Evolutionary conservation across 2,888 invertebrate species (phyloP).

Genomic region (Scotopteryx bipunctaria): DNA sequence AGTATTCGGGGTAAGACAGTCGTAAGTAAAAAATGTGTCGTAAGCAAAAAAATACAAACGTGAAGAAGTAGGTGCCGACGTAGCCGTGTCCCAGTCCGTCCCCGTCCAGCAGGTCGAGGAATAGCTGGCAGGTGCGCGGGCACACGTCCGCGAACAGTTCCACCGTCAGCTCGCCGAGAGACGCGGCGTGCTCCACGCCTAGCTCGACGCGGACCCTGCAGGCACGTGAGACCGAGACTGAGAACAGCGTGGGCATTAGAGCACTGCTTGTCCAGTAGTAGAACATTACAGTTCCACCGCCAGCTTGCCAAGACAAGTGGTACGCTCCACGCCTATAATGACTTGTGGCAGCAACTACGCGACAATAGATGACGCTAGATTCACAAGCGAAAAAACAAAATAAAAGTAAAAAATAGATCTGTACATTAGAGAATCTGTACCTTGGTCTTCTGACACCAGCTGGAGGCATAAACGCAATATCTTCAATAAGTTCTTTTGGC

Average conservation of each 20-base stretch:
- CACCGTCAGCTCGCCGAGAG: slow-evolving; percentile 52
- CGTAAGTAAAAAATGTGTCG: too few species aligned
- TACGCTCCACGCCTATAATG: too few species aligned
- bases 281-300: too few species aligned
- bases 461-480: slow-evolving; percentile 51
- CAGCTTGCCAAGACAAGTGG: too few species aligned
- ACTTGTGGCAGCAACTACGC: not conserved
- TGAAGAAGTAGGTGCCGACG: slow-evolving; percentile 67
- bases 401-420: too few species aligned
- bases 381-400: not conserved
- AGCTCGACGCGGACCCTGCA: slow-evolving; percentile 58
- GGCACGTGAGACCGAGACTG: not conserved
- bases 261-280: too few species aligned
- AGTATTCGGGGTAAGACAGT: too few species aligned
- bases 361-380: not conserved
- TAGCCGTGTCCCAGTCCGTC: slow-evolving; percentile 61
- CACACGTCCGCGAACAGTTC: slow-evolving; percentile 69
- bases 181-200: slow-evolving; percentile 46
- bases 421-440: slow-evolving; percentile 41
- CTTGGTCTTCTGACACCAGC: slow-evolving; percentile 55
- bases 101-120: slow-evolving; percentile 60
- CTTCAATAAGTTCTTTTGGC: slow-evolving; percentile 50
- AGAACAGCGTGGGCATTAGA: too few species aligned
- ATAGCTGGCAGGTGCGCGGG: slow-evolving; percentile 61
- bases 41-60: slow-evolving; percentile 44